Base-by-base conservation (phyloP, 2,797 vertebrate genomes). In the Pygocentrus nattereri region DNA sequence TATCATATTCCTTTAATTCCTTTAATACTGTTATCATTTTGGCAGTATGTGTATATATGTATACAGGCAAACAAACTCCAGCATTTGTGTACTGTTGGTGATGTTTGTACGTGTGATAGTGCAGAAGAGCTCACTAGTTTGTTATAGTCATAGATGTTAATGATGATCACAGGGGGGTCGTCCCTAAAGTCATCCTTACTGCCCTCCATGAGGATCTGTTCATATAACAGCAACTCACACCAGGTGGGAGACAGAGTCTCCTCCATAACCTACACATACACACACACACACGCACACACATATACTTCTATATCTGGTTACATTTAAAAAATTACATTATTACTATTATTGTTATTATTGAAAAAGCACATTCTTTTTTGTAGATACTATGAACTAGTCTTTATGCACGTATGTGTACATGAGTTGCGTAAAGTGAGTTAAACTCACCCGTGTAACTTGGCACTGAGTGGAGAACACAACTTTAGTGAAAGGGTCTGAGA, bases 401-500 rank as follows among this genome's bases (percentile, higher is more conserved):
- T 19, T 52, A 19, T 23, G 41, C 8, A 30, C 62, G 13, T 62
- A 18, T 31, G 21, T 6, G 25, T 31, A 25, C 30, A 18, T 61
- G 25, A 62, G 59, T 23, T 62, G 59, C 2, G 27, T 62, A 62
- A 27, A 30, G 27, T 18, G 13, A 19, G n/a, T 23, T 58, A 64
- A 8, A 85, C 92, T 92, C 87, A 98, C 97, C 95, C 83, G 85
- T 25, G 96, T 96, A 79, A 94, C 91, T 88, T 97, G 97, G 88
- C 97, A 98, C 65, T 96, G 93, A 5, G 95, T 97, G 11, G 96
- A 96, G 90, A 99, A 98, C 76, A 99, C 85, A 31, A 98, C 96
- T 86, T 88, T 95, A 4, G 92, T 93, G 62, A 97, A 99, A 4
- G 97, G 96, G 90, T 98, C 95, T 0, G 96, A 98, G 75, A 99